phyloP scores from a whole-genome alignment of 2,888 invertebrate genomes.

The Netelia inedita region DNA sequence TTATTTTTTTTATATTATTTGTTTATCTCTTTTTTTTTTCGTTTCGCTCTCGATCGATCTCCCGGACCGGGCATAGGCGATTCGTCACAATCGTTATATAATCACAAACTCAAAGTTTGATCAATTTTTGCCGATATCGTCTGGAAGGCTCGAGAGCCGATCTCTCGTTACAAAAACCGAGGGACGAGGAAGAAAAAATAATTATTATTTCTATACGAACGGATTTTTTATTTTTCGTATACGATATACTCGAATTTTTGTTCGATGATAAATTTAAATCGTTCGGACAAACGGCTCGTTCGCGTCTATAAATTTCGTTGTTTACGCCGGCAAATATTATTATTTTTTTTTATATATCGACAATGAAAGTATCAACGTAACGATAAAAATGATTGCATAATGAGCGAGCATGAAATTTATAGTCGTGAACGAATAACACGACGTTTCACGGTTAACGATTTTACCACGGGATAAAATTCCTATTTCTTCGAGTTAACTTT shows the following conservation, averaged over 20 bases:
- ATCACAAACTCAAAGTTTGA: not conserved
- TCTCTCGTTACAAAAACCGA: not conserved
- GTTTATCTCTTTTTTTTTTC: conserved; percentile 31
- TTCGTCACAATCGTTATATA: conserved; percentile 40
- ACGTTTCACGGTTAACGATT: not conserved
- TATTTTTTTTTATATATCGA: not conserved
- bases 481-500: not conserved
- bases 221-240: not conserved
- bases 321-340: not conserved
- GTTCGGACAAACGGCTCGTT: not conserved
- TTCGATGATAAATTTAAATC: not conserved
- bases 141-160: conserved; percentile 11
- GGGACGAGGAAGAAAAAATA: not conserved
- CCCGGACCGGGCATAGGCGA: not conserved
- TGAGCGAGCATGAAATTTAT: not conserved
- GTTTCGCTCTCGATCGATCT: conserved; percentile 55
- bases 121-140: not conserved
- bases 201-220: not conserved
- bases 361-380: conserved; percentile 6
- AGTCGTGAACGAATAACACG: not conserved
- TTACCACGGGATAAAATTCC: not conserved
- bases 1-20: not conserved
- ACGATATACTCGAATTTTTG: not conserved
- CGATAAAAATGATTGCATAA: conserved; percentile 2
- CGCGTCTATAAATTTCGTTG: not conserved